Percentiles rank a stretch among this genome's conserved stretches.
These are phyloP conservation scores for Sander vitreus DNA, from an alignment of 2,113 vertebrate genomes.

Conservation along the genomic window DNA sequence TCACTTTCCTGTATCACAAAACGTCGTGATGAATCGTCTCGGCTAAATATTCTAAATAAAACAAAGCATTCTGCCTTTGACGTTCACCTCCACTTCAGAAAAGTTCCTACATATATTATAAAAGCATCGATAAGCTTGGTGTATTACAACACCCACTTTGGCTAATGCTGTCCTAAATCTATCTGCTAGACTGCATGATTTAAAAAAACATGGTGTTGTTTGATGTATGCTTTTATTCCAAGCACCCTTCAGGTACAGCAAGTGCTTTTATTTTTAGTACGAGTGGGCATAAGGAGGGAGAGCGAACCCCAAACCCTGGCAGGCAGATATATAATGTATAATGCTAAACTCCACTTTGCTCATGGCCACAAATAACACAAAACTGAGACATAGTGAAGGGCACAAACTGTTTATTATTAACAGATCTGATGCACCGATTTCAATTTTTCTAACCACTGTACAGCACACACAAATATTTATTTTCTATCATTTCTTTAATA, in stretches of 20 bases:
- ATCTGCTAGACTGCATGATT: neutral
- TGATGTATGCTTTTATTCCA: slow-evolving; percentile 19
- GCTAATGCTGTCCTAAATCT: neutral
- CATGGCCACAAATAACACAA: neutral
- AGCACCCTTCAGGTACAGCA: slow-evolving; percentile 16
- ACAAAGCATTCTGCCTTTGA: neutral
- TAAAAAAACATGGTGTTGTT: slow-evolving; percentile 15
- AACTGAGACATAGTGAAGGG: neutral
- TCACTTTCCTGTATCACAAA: neutral
- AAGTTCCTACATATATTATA: neutral
- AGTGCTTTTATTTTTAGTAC: slow-evolving; percentile 57
- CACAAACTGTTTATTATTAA: too few relatives aligned
- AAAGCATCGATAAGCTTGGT: neutral
- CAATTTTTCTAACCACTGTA: too few relatives aligned
- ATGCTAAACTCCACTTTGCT: too few relatives aligned
- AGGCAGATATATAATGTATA: neutral
- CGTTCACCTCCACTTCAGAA: neutral
- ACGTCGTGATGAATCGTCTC: neutral
- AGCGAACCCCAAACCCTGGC: slow-evolving; percentile 23
- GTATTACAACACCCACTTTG: slow-evolving; percentile 28
- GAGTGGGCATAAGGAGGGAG: slow-evolving; percentile 38
- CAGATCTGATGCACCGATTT: too few relatives aligned
- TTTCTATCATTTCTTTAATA: too few relatives aligned
- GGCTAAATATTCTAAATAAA: neutral
- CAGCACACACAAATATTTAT: too few relatives aligned